Base-by-base conservation (phyloP, 2,113 vertebrate species). In the Campylomormyrus tamandua region DNA sequence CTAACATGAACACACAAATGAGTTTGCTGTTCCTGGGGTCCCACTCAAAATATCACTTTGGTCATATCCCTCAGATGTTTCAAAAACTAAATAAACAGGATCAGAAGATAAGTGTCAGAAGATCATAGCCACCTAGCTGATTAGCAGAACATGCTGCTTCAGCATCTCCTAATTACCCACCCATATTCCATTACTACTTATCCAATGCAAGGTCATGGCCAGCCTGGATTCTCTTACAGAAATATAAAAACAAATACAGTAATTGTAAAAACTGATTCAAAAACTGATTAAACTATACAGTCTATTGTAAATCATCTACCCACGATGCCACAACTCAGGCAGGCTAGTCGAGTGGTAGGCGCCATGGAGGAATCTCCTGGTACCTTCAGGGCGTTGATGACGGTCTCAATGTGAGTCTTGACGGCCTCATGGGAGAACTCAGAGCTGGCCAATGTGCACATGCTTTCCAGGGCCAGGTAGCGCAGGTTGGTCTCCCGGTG, bases 381-480 rank as follows among this genome's bases (percentile, higher is more conserved):
- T 91, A 97, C 96, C 95, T 97, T 97, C 10, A 97, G 95, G 1
- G 96, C 96, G 3, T 97, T 97, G 93, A 97, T 97, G 92, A 97
- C 96, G 0, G 96, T 97, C 93, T 97, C 96, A 3, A 97, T 97
- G 93, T 97, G 96, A 0, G 96, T 97, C 92, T 97, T 97, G 58
- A 97, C 96, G 0, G 96, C 96, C 94, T 95, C 93, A 21, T 92
- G 97, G 90, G 95, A 97, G 89, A 96, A 96, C 94, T 97, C 96
- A 0, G 94, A 95, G 91, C 94, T 95, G 93, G 96, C 96, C 92
- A 97, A 92, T 0, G 96, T 97, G 42, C 96, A 97, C 96, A 97
- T 97, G 92, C 96, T 97, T 91, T 97, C 96, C 92, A 97, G 90
- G 1, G 96, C 96, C 87, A 97, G 92, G 93, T 97, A 97, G 58